A percentile compares a stretch with the other conserved stretches of the same genome.
These are phyloP conservation scores for Adelognathus sp. DNA, from an alignment of 2,888 invertebrate genomes.

Conservation along the genomic window DNA sequence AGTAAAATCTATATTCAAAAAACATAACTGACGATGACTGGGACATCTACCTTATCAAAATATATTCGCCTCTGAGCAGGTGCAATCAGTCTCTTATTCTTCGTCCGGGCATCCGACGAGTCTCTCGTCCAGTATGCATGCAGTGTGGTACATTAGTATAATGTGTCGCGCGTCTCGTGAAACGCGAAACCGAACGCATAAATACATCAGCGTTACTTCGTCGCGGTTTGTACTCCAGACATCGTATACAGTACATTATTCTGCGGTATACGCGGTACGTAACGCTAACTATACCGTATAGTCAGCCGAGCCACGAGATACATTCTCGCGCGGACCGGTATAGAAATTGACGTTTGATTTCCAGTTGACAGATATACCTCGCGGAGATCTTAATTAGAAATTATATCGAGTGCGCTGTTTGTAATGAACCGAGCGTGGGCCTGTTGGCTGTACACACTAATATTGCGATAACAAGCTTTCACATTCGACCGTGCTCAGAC, in stretches of 20 bases:
- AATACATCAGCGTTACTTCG: constrained; percentile 58
- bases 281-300: constrained; percentile 28
- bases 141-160: constrained; percentile 46
- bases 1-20: too few species aligned
- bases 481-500: not conserved
- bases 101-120: constrained; percentile 39
- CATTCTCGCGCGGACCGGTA: constrained; percentile 37
- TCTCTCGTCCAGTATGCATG: constrained; percentile 18
- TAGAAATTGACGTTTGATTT: constrained; percentile 51
- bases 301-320: constrained; percentile 41
- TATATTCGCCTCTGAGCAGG: constrained; percentile 36
- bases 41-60: too few species aligned
- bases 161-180: constrained; percentile 55
- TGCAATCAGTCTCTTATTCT: constrained; percentile 58
- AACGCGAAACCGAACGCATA: constrained; percentile 58
- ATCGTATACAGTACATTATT: constrained; percentile 31
- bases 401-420: constrained; percentile 41
- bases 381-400: constrained; percentile 60
- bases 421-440: constrained; percentile 51
- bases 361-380: constrained; percentile 52
- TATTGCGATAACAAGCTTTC: constrained; percentile 1
- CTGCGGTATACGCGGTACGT: not conserved
- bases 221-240: constrained; percentile 51
- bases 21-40: too few species aligned
- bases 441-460: not conserved